Evolutionary conservation across 2,888 invertebrate genomes (phyloP).

Genomic region (Pasiphila rectangulata): DNA sequence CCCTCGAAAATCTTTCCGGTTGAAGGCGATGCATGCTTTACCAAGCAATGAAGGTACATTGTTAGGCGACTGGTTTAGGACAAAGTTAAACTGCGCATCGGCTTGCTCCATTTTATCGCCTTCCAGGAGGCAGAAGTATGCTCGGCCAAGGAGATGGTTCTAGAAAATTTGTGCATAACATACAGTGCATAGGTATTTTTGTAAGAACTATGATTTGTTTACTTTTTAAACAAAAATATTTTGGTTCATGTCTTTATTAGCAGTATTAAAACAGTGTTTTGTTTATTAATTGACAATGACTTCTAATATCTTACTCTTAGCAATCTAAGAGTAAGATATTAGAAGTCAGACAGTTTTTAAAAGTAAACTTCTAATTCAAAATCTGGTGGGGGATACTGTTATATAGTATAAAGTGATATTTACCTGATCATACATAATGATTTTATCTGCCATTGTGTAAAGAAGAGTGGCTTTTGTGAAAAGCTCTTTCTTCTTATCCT

Average conservation of each 20-base stretch:
- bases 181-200: no score
- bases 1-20: conserved; percentile 96
- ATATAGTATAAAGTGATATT: conserved; percentile 32
- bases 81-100: conserved; percentile 99
- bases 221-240: no score
- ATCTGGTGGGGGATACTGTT: no score
- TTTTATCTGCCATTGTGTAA: conserved; percentile 99
- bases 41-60: conserved; percentile 98
- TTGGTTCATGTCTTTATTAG: no score
- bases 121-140: conserved; percentile 98
- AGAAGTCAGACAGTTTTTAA: no score
- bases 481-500: conserved; percentile 95
- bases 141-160: conserved; percentile 98
- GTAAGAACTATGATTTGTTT: no score
- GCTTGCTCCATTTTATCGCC: conserved; percentile 99
- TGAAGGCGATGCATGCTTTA: conserved; percentile 99
- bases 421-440: conserved; percentile 99
- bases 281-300: no score
- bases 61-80: conserved; percentile 95
- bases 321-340: no score
- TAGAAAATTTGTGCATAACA: no score
- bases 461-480: conserved; percentile 97
- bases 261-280: no score
- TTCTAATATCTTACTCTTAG: no score
- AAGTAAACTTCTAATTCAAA: no score